Evolutionary conservation across 1,140 invertebrate genomes (phyloP), one percentile per base, ranked within the genome.

Genomic region (Spodoptera frugiperda): DNA sequence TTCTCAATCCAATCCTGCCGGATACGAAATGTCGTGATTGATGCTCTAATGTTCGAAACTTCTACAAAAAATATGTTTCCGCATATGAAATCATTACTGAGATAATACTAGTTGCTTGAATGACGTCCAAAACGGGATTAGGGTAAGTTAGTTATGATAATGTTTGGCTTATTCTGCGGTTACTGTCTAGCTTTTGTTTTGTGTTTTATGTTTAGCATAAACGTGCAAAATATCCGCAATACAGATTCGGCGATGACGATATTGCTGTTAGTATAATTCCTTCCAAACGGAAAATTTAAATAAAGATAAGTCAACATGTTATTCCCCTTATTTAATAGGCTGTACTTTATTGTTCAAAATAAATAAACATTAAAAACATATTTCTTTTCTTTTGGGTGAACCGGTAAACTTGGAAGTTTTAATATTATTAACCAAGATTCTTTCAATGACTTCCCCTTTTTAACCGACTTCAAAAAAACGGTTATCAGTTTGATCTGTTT

Each of bases 81-180:
- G 89, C 84, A 81, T 92, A 91, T 91, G 89, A 91, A 91, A 88
- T 91, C 91, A 92, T 84, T 39, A 77, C 78, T 74, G 57, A 83
- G 79, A 82, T 86, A 88, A 89, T 72, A 78, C 76, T 39, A 39
- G 33, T 39, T 8, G 33, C 6, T 48, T 76, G 14, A 11, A 59
- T 44, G 61, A 48, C 33, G 53, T 51, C 48, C 19, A 71, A 63
- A 78, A 59, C 21, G 63, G 77, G 74, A 76, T 59, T 76, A 76
- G 44, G 19, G 46, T 78, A 3, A 39, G 33, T 39, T 9, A 8
- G 4, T 39, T 39, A 49, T 72, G 59, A 59, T 73, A 19, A 74
- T 48, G 17, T 74, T 44, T 4, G 54, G 51, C 59, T 9, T 49
- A 33, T 49, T 59, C 25, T 59, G 70, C 17, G 44, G 19, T 57